A percentile compares a stretch with the other conserved stretches of the same genome.
Conservation (phyloP, 1,140 invertebrate species). For the Tyrophagus putrescentiae region DNA sequence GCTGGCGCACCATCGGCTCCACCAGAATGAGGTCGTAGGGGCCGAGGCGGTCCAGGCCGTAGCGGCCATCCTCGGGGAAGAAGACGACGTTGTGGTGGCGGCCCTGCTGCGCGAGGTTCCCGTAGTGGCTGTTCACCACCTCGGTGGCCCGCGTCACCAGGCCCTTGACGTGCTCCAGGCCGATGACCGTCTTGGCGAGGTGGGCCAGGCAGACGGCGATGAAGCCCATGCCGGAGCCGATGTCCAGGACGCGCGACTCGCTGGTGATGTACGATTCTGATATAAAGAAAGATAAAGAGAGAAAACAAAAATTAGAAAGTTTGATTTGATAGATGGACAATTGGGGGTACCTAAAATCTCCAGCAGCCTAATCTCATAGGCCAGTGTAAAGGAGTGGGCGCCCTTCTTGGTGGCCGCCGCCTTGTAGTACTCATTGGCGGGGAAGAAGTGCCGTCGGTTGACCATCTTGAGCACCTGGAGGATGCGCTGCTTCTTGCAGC, state of each 20-base stretch:
- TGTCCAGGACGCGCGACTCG: background rate
- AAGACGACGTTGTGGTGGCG: background rate
- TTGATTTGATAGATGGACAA: background rate
- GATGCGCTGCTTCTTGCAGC: background rate
- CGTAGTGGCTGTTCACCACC: background rate
- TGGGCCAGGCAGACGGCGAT: background rate
- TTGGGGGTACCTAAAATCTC: background rate
- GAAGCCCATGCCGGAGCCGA: background rate
- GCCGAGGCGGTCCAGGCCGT: background rate
- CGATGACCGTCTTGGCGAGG: background rate
- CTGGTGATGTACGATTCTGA: background rate
- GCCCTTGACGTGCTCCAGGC: conserved; percentile 6
- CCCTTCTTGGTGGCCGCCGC: background rate
- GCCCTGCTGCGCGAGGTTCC: background rate
- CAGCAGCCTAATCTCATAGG: background rate
- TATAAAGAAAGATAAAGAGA: background rate
- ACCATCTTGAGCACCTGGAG: background rate
- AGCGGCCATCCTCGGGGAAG: background rate
- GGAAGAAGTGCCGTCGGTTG: background rate
- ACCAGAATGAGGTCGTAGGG: conserved; percentile 13
- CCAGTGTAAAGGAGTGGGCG: background rate
- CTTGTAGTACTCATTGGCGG: background rate
- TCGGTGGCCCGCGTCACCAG: background rate
- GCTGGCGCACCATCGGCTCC: background rate
- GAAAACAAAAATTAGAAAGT: background rate